These are phyloP conservation scores for Nomada goodeniana DNA, from an alignment of 2,888 invertebrate genomes.

Conservation along the genomic window DNA sequence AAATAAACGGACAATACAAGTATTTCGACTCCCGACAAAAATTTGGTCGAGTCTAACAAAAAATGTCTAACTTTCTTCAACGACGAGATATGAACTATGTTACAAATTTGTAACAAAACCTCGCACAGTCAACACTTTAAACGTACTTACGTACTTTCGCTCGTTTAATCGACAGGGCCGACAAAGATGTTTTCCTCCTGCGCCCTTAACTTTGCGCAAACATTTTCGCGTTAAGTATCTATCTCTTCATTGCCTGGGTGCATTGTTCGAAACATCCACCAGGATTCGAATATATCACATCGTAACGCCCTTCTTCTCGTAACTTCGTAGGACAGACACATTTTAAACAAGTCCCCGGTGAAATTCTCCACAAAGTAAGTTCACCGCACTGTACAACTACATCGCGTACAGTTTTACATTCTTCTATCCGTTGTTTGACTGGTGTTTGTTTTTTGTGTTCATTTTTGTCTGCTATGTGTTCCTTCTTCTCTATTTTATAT, in stretches of 20 bases:
- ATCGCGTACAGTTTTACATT: constrained; percentile 35
- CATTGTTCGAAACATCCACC: constrained; percentile 45
- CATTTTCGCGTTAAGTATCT: constrained; percentile 59
- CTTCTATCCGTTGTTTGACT: background rate
- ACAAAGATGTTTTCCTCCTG: constrained; percentile 42
- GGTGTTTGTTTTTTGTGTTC: background rate
- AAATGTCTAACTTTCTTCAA: constrained; percentile 17
- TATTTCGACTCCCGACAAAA: background rate
- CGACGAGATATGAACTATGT: background rate
- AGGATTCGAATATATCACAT: constrained; percentile 50
- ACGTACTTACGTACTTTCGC: constrained; percentile 35
- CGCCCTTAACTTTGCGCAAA: constrained; percentile 14
- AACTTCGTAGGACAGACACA: constrained; percentile 48
- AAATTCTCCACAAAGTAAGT: constrained; percentile 47
- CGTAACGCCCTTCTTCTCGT: constrained; percentile 45
- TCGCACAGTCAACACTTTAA: constrained; percentile 12
- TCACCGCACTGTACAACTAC: constrained; percentile 34
- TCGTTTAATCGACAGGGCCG: constrained; percentile 54
- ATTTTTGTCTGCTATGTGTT: background rate
- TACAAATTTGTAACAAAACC: constrained; percentile 64
- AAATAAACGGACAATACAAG: constrained; percentile 37
- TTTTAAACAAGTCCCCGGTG: constrained; percentile 40
- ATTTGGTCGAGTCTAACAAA: background rate
- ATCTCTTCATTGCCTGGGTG: constrained; percentile 38
- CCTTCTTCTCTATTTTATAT: constrained; percentile 6